Base-by-base conservation (phyloP, 2,888 invertebrate genomes). In the Brachyopa scutellaris region DNA sequence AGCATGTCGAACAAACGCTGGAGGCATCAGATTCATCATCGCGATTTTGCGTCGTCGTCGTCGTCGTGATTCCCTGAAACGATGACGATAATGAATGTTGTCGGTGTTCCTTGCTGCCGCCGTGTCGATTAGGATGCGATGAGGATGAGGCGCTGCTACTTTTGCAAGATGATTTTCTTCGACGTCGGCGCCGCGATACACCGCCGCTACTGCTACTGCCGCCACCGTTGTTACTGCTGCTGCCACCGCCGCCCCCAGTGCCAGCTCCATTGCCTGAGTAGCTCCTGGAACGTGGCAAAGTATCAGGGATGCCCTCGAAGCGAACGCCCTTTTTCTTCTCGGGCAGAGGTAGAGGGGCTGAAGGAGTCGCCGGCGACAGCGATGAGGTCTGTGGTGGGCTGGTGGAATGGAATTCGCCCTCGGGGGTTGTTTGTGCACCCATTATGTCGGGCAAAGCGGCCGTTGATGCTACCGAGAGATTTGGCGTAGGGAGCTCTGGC, bases 1-100 rank as follows among this genome's bases (percentile, higher is more conserved):
- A 97, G 85, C 97, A 97, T 9, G 97, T 97, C 38, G 97, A 97
- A 89, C 97, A 97, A 87, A 95, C 94, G 88, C 96, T 96, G 85
- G 93, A 94, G 7, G 93, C 93, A 87, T 95, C 95, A 4, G 94
- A 94, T 57, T 89, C 90, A n/a, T 89, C 89, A 26, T 74, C 86
- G 80, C 80, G 84, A 49, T 67, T 74, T 40, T 76, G 82, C 38
- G 64, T 38, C 59, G 73, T 85, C 4, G 88, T 86, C 38, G 64
- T 38, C 59, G 73, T 85, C 4, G 88, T 86, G 26, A 87, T 85
- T 7, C 88, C 89, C 66, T 89, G 89, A 79, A 89, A 89, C 47
- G 89, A 89, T 64, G 89, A 88, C 42, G 88, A 88, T 11, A 89
- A 85, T 4, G 89, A 89, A 59, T 89, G 89, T 23, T 84, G 77